A percentile compares a stretch with the other conserved stretches of the same genome.
Evolutionary conservation across 2,113 vertebrate species (phyloP).

Genomic region (Gambusia holbrooki): DNA sequence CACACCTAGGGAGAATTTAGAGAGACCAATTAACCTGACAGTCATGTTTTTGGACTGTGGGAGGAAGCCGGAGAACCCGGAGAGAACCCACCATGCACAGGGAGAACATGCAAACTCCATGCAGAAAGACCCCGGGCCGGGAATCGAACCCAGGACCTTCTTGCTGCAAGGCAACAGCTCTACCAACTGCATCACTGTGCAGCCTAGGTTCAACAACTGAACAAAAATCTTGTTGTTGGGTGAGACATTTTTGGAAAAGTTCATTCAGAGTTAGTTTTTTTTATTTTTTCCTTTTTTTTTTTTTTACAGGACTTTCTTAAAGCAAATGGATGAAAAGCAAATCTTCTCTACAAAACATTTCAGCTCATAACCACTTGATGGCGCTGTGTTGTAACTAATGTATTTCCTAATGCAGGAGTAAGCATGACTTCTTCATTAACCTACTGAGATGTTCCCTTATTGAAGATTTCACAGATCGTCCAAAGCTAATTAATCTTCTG

Average conservation of each 20-base stretch:
- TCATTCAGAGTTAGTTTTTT: not conserved
- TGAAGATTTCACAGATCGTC: constrained; percentile 9
- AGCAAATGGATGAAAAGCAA: not conserved
- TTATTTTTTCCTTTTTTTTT: not conserved
- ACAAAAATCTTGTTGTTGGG: not conserved
- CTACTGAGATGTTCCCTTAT: not conserved
- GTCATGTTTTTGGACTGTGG: too few species aligned
- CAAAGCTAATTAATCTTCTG: not conserved
- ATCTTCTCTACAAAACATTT: not conserved
- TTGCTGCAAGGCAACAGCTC: too few species aligned
- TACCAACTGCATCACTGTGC: too few species aligned
- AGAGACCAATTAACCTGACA: too few species aligned
- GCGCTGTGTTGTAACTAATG: constrained; percentile 13
- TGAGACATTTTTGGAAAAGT: not conserved
- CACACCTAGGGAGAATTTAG: too few species aligned
- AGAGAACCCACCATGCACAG: too few species aligned
- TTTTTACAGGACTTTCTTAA: too few species aligned
- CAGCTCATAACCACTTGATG: constrained; percentile 45
- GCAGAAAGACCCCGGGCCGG: too few species aligned
- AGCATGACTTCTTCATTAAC: constrained; percentile 1
- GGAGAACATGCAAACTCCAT: too few species aligned
- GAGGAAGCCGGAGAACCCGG: too few species aligned
- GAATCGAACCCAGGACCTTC: too few species aligned
- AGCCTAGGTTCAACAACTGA: not conserved
- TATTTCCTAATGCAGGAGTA: not conserved